Base-by-base conservation (phyloP, 2,113 vertebrate species). In the Rhombomys opimus region DNA sequence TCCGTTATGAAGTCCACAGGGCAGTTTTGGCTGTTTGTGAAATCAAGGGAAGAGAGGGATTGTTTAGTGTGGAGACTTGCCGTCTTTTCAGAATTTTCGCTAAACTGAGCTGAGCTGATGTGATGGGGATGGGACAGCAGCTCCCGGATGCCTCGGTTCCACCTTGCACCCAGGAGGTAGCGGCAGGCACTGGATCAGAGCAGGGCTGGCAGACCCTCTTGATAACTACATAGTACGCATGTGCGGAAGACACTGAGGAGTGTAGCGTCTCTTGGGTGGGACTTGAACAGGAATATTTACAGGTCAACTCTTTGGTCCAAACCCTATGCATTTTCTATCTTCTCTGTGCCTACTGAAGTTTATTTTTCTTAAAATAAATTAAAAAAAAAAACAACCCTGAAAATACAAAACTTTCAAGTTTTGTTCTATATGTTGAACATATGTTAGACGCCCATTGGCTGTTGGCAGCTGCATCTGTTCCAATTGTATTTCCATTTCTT, bases 331-430 rank as follows among this genome's bases (percentile, higher is more conserved):
- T 91, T 93, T 94, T 87, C 22, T 89, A 63, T 93, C 89, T 82
- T 96, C 27, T 78, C 80, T 93, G 70, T 91, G 67, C 32, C 87
- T 72, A 46, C 23, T 27, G 20, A n/a, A 68, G 27, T 14, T 75
- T 70, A 38, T 89, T 30, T 35, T 65, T 10, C 7, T 17, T 41
- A 30, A 54, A 41, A 84, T 50, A 82, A 61, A 41, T 41, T 41
- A 68, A 32, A 67, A 67, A 46, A 46, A 46, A 68, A 32, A 67
- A 67, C 4, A 46, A 46, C 4, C 46, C 7, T 90, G 52, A 46
- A 88, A 86, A 85, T 93, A 12, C 3, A 88, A 72, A 93, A 63
- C 61, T 78, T 82, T 70, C 25, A 93, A 68, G 38, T 93, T 25
- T 76, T 89, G 68, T 91, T 61, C 67, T 85, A 9, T 92, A 11